Percentiles rank a stretch among this genome's conserved stretches.
phyloP scores from a whole-genome alignment of 2,888 invertebrate genomes.

The Malacosoma neustria region DNA sequence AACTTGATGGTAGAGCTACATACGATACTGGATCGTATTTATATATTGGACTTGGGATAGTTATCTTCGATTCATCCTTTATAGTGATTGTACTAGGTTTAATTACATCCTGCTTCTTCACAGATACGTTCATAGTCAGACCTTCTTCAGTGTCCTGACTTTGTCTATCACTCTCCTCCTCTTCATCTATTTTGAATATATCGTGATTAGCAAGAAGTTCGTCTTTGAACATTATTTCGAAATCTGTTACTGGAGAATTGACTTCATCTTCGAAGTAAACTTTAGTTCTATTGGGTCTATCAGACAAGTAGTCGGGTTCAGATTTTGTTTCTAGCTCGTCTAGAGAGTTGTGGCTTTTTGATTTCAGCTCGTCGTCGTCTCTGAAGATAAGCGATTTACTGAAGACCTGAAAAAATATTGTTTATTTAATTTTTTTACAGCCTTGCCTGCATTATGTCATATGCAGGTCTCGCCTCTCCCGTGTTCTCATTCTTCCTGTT shows the following conservation, averaged over 20 bases:
- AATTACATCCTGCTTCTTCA: conserved; percentile 56
- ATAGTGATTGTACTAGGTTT: conserved; percentile 62
- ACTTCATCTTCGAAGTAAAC: conserved; percentile 70
- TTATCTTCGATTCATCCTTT: conserved; percentile 62
- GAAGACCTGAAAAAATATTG: conserved; percentile 50
- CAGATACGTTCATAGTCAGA: conserved; percentile 51
- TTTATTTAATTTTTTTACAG: no score
- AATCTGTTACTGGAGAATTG: conserved; percentile 64
- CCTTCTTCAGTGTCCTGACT: conserved; percentile 60
- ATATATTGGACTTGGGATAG: conserved; percentile 47
- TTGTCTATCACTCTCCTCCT: conserved; percentile 52
- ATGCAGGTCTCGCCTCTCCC: no score
- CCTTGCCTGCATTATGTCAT: no score
- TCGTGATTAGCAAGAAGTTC: conserved; percentile 51
- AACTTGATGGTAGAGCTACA: conserved; percentile 41
- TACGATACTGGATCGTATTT: conserved; percentile 54
- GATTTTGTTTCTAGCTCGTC: conserved; percentile 64
- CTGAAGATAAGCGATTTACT: conserved; percentile 68
- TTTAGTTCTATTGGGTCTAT: conserved; percentile 59
- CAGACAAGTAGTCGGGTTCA: conserved; percentile 54
- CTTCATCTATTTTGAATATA: conserved; percentile 68
- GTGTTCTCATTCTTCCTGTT: no score
- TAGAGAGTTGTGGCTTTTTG: conserved; percentile 41
- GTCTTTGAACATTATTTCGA: conserved; percentile 72
- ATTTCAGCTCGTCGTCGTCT: conserved; percentile 56